These are phyloP conservation scores for Bursaphelenchus okinawaensis DNA, from an alignment of 2,888 invertebrate species.

Conservation along the genomic window DNA sequence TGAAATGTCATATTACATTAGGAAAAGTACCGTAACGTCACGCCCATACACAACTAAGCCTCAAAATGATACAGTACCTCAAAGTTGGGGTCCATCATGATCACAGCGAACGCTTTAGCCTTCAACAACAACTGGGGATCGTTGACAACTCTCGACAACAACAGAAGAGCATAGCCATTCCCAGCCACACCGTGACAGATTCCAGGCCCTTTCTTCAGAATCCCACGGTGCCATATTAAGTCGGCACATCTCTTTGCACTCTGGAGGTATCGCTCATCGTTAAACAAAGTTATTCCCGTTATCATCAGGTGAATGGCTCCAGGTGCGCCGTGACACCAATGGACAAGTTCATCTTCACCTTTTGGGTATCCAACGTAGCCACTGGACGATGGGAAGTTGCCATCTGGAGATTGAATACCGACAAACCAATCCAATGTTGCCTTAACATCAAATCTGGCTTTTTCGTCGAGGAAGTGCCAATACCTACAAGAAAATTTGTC, in stretches of 20 bases:
- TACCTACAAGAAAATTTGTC: slow-evolving; percentile 15
- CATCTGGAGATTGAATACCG: slow-evolving; percentile 26
- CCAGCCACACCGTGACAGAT: slow-evolving; percentile 83
- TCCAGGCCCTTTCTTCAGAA: slow-evolving; percentile 77
- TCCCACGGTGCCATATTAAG: slow-evolving; percentile 75
- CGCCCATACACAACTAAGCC: no score
- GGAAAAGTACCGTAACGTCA: not conserved
- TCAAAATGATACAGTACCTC: slow-evolving; percentile 20
- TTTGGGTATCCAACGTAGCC: slow-evolving; percentile 17
- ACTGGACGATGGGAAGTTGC: slow-evolving; percentile 31
- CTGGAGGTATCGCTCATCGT: slow-evolving; percentile 70
- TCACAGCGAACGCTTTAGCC: slow-evolving; percentile 72
- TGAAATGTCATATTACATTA: slow-evolving; percentile 61
- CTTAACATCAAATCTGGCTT: slow-evolving; percentile 16
- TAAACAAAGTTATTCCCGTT: slow-evolving; percentile 72
- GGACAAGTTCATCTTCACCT: slow-evolving; percentile 25
- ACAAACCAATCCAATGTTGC: slow-evolving; percentile 25
- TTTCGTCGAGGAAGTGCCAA: slow-evolving; percentile 17
- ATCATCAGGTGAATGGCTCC: slow-evolving; percentile 73
- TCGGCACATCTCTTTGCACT: slow-evolving; percentile 71
- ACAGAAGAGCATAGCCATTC: slow-evolving; percentile 72
- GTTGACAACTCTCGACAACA: slow-evolving; percentile 71
- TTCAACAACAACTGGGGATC: slow-evolving; percentile 38
- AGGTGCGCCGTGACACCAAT: slow-evolving; percentile 77
- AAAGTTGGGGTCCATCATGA: slow-evolving; percentile 64